Evolutionary conservation across 1,140 invertebrate species (phyloP), one percentile per base, ranked within the genome.

Genomic region (Drosophila melanica): DNA sequence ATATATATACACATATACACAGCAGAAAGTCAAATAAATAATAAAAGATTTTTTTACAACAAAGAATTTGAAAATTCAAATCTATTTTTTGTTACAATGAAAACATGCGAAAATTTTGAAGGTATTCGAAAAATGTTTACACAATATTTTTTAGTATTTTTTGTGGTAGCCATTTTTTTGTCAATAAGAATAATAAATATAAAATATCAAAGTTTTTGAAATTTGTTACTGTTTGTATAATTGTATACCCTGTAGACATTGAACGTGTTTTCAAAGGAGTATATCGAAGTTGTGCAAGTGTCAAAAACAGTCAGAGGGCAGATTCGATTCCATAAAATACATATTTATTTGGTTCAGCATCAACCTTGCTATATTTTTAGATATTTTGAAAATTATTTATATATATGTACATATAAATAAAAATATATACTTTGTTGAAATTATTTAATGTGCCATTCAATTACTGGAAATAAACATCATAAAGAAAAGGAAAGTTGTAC

Each of bases 41-140:
- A 33, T 33, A 33, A 55, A 41, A n/a, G 65, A 55, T 65, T 71
- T 33, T 71, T 58, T n/a, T 51, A 6, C 16, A 4, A 9, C 14
- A 10, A 70, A 53, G 27, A 58, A 64, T 64, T 53, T 54, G n/a
- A 30, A 55, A 75, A 57, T 47, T 65, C 53, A 53, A 54, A 73
- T 35, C n/a, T 47, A 47, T 72, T 58, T 18, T 58, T 44, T 30
- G 5, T 27, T 16, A 18, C 6, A 18, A 20, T 18, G 6, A 11
- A 47, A 47, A 35, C 27, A 37, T 27, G 18, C 45, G 11, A 47
- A 47, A 47, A 23, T 47, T 11, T 23, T 23, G 4, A 47, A 47
- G 2, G 10, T 20, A 23, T 47, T 47, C 20, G 18, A 11, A 23
- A n/a, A n/a, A 30, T 50, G 11, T 27, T 12, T 50, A 50, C 30